phyloP scores from a whole-genome alignment of 2,888 invertebrate species.

The Serripes groenlandicus region DNA sequence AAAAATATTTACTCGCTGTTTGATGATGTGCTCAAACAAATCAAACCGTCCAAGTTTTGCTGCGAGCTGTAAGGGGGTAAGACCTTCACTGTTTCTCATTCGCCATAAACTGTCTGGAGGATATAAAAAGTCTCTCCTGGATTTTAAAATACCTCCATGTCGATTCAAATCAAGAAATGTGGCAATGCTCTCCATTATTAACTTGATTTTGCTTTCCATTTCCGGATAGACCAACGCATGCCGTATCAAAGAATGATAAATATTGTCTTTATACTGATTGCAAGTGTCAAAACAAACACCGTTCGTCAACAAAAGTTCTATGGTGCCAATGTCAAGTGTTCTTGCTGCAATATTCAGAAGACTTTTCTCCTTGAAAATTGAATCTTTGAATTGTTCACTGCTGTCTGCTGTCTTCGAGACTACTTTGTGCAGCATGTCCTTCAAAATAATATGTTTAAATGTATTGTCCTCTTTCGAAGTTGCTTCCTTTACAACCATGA shows the following conservation, averaged over 20 bases:
- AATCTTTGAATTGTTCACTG: neutral
- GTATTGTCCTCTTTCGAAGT: neutral
- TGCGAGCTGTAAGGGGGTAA: neutral
- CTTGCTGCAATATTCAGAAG: neutral
- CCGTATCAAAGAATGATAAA: slow-evolving; percentile 1
- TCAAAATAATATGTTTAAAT: neutral
- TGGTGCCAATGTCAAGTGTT: neutral
- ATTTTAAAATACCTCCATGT: too few species aligned
- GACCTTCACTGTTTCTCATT: neutral
- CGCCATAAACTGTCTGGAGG: slow-evolving; percentile 1
- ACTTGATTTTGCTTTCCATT: neutral
- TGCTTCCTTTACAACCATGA: slow-evolving; percentile 13
- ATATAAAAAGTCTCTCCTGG: too few species aligned
- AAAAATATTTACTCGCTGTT: too few species aligned
- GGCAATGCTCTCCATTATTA: too few species aligned
- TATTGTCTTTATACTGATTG: neutral
- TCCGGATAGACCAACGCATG: neutral
- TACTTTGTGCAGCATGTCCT: neutral
- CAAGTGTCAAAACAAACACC: neutral
- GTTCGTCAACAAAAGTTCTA: neutral
- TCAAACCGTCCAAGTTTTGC: neutral
- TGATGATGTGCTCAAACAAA: neutral
- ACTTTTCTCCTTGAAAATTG: neutral
- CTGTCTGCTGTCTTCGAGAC: neutral
- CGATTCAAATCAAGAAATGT: too few species aligned